Evolutionary conservation across 2,113 vertebrate genomes (phyloP).

Genomic region (Psilopsiagon aurifrons): DNA sequence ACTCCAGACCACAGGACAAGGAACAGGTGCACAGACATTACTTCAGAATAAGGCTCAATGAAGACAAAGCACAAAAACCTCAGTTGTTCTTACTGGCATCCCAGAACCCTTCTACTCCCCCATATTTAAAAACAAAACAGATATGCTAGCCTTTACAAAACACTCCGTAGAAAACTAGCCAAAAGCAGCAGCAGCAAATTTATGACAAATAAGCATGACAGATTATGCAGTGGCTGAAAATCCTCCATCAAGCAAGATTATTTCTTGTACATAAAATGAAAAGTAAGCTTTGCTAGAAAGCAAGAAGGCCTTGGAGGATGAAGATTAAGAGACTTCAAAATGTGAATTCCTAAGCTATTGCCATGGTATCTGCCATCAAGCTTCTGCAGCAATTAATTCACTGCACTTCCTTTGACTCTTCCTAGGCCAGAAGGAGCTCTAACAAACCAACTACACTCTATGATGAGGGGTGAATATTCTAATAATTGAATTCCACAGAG

Average conservation of each 20-base stretch:
- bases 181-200: slow-evolving; percentile 1
- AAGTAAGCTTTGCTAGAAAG: slow-evolving; percentile 43
- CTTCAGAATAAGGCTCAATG: neutral
- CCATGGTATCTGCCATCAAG: neutral
- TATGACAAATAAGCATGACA: neutral
- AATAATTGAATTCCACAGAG: neutral
- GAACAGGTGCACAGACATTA: neutral
- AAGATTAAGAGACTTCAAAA: slow-evolving; percentile 33
- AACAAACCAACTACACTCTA: neutral
- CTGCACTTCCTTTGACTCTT: neutral
- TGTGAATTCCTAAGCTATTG: slow-evolving; percentile 29
- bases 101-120: neutral
- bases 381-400: neutral
- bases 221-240: neutral
- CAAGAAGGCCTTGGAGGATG: neutral
- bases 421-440: neutral
- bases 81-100: neutral
- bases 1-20: neutral
- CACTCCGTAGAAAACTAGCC: neutral
- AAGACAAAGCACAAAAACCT: neutral
- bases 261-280: slow-evolving; percentile 6
- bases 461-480: neutral
- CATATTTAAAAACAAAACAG: neutral
- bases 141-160: neutral
- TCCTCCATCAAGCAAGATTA: slow-evolving; percentile 17